A percentile compares a stretch with the other conserved stretches of the same genome.
phyloP scores from a whole-genome alignment of 2,797 vertebrate species.

The Intellagama lesueurii region DNA sequence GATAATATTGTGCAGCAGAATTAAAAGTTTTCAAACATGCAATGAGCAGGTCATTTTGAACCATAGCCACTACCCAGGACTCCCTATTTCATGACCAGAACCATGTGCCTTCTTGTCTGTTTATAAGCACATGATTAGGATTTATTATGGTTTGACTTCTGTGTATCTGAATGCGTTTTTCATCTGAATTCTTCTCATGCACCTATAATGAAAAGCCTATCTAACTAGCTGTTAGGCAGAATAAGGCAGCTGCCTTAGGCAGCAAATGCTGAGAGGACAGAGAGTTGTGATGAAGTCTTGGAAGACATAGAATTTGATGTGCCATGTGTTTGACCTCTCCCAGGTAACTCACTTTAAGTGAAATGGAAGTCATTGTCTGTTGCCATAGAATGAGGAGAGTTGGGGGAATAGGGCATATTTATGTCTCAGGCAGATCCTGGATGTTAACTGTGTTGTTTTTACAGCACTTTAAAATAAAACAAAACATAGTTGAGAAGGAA shows the following conservation, averaged over 20 bases:
- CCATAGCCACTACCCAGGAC: neutral
- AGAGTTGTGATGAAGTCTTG: neutral
- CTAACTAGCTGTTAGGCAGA: neutral
- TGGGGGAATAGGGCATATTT: neutral
- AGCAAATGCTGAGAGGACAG: neutral
- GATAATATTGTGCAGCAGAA: neutral
- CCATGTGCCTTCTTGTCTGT: neutral
- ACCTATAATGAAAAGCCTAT: neutral
- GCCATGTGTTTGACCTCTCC: neutral
- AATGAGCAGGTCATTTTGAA: neutral
- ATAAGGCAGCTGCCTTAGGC: neutral
- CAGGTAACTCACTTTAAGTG: neutral
- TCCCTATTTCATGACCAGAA: neutral
- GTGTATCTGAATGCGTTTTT: neutral
- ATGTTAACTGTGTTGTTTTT: neutral
- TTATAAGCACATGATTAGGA: neutral
- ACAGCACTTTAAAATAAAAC: neutral
- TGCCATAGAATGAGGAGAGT: neutral
- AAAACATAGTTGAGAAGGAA: neutral
- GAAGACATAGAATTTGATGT: neutral
- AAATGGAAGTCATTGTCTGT: neutral
- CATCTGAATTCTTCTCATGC: too few species aligned
- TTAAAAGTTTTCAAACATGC: neutral
- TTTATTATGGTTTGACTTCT: neutral
- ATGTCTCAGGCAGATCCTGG: too few species aligned